A percentile compares a stretch with the other conserved stretches of the same genome.
Conservation (phyloP, 1,140 invertebrate genomes). For the Choristoneura fumiferana region DNA sequence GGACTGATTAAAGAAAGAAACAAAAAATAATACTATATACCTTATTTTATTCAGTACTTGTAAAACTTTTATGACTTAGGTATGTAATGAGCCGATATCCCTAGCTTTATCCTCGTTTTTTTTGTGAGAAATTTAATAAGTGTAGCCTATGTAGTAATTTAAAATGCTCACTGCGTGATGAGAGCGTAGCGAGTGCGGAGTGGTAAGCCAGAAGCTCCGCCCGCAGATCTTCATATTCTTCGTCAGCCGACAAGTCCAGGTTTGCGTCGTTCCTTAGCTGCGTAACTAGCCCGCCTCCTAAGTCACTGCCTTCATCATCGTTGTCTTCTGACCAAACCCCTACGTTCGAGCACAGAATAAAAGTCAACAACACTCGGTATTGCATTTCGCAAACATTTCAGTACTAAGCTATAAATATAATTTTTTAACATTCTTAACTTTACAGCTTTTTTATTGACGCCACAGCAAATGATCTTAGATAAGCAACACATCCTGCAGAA, state of each 20-base stretch:
- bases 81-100: no score
- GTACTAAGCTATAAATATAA: slow-evolving; percentile 10
- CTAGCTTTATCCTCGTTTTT: no score
- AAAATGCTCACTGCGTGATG: slow-evolving; percentile 11
- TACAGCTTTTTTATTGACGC: slow-evolving; percentile 52
- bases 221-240: slow-evolving; percentile 67
- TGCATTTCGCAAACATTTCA: slow-evolving; percentile 38
- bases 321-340: slow-evolving; percentile 21
- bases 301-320: slow-evolving; percentile 30
- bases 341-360: slow-evolving; percentile 29
- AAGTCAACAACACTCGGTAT: slow-evolving; percentile 33
- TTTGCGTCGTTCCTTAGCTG: slow-evolving; percentile 52
- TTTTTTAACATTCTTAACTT: slow-evolving; percentile 11
- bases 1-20: slow-evolving; percentile 7
- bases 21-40: background rate
- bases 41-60: no score
- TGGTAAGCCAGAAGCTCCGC: slow-evolving; percentile 64
- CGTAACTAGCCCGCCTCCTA: slow-evolving; percentile 37
- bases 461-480: slow-evolving; percentile 59
- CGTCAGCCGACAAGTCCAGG: slow-evolving; percentile 58
- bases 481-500: slow-evolving; percentile 35
- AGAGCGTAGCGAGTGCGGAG: slow-evolving; percentile 48
- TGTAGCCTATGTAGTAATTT: slow-evolving; percentile 17
- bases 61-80: slow-evolving; percentile 4
- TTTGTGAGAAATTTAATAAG: slow-evolving; percentile 55